Base-by-base conservation (phyloP, 2,888 invertebrate genomes). In the Sphinx pinastri region DNA sequence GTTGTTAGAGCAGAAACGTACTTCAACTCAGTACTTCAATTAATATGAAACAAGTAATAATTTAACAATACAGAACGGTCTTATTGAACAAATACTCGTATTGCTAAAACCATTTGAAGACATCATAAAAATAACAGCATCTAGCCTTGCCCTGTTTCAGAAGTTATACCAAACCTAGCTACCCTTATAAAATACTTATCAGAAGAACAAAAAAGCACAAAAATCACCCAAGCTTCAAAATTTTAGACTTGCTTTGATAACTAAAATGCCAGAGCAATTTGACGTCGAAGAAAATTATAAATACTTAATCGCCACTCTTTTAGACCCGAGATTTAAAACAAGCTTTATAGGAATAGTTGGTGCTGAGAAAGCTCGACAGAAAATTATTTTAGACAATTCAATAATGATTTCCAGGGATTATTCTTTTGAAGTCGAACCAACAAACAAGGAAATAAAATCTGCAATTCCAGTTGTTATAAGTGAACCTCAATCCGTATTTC, bases 81-180 rank as follows among this genome's bases (percentile, higher is more conserved):
- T 79, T 73, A 70, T 79, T 76, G 79, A 79, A 54, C 75, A 81
- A 49, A 77, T 74, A 31, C 74, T 81, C 55, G 76, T 52, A 25
- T 72, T 78, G 8, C 70, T 80, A 5, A 77, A 79, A 72, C 78
- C 80, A 0, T 81, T 80, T 68, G 77, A 80, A 70, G 79, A 80
- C 66, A 79, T 81, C 51, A 80, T 79, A 0, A 80, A 80, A 75
- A 77, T 77, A 16, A 76, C 74, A 5, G 80, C 78, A 38, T 79
- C 80, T 57, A 74, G 59, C n/a, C 75, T 8, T 78, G 78, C 1
- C 78, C 77, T 69, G 74, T 80, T 3, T 79, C 78, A 2, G 77
- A 81, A 73, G 76, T 74, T 4, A 79, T 78, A 67, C 77, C 76
- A 70, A 74, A 77, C 54, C 70, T 71, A 6, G 12, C 57, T 60